Base-by-base conservation (phyloP, 2,797 vertebrate species). In the Balearica regulorum region DNA sequence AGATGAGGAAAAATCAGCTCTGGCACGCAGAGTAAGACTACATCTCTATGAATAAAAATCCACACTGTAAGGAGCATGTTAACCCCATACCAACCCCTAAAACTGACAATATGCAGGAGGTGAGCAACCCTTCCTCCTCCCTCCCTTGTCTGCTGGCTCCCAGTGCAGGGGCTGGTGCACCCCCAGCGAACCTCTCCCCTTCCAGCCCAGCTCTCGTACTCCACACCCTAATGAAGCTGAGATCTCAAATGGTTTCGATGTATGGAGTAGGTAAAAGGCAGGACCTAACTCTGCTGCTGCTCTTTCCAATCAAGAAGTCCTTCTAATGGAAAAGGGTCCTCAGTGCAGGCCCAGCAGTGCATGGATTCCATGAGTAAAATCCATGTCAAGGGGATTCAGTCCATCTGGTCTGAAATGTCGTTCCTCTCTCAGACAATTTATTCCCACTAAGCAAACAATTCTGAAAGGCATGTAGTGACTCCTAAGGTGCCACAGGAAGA, bases 131-230 rank as follows among this genome's bases (percentile, higher is more conserved):
- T 83, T 68, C 49, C 43, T 73, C 35, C 78, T 89, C n/a, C 41
- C 15, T 86, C 21, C n/a, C 41, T 60, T 0, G 0, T 16, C 54
- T 76, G 22, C 58, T 79, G 41, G 7, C 35, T 60, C 37, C 14
- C 62, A 35, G 53, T 2, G 37, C 43, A 46, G 57, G 33, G 41
- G 8, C 9, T 66, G 61, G 13, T 9, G 5, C 33, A 68, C 1
- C 11, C 16, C n/a, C 41, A 66, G n/a, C 1, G 0, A 51, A 6
- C 19, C 13, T 49, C 22, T 46, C 31, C 28, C 2, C 0, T 60
- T 57, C 71, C 80, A 77, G 41, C 13, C 31, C 72, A 80, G 37
- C 60, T 78, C 55, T 68, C 26, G 33, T 20, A 8, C n/a, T 60
- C n/a, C 1, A 1, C 5, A 11, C 19, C 33, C 49, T 58, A 43